phyloP scores from a whole-genome alignment of 2,113 vertebrate genomes.

The Empidonax traillii region DNA sequence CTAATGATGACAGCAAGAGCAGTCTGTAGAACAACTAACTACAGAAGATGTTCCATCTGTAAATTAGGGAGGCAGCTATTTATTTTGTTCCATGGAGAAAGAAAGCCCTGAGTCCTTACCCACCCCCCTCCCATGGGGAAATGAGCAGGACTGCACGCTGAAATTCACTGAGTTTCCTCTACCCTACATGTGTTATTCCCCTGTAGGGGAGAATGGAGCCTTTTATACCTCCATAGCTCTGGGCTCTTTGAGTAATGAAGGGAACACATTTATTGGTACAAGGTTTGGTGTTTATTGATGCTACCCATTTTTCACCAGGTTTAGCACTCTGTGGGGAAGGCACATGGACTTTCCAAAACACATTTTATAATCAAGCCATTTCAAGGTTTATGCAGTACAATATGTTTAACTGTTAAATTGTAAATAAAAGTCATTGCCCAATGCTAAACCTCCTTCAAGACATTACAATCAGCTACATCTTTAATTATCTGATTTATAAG shows the following conservation, averaged over 20 bases:
- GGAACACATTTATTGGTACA: slow-evolving; percentile 78
- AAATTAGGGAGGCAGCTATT: background rate
- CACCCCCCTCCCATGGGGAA: background rate
- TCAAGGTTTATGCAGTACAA: slow-evolving; percentile 73
- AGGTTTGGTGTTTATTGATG: slow-evolving; percentile 78
- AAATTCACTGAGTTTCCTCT: slow-evolving; percentile 41
- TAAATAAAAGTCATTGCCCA: slow-evolving; percentile 75
- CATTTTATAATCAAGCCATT: slow-evolving; percentile 77
- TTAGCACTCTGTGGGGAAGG: slow-evolving; percentile 81
- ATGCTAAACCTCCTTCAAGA: slow-evolving; percentile 47
- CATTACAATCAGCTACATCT: slow-evolving; percentile 56
- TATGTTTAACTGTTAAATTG: slow-evolving; percentile 69
- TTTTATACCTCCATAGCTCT: slow-evolving; percentile 55
- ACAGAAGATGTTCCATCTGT: background rate
- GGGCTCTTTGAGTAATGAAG: slow-evolving; percentile 68
- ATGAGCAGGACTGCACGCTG: background rate
- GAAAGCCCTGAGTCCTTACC: background rate
- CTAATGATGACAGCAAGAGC: background rate
- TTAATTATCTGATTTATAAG: slow-evolving; percentile 76
- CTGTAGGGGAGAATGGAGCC: slow-evolving; percentile 59
- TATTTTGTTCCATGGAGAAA: background rate
- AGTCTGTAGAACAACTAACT: background rate
- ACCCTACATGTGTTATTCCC: slow-evolving; percentile 50
- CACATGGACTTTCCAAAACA: slow-evolving; percentile 73
- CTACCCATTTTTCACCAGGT: slow-evolving; percentile 77